Evolutionary conservation across 2,113 vertebrate species (phyloP).

Genomic region (Pseudopodoces humilis): DNA sequence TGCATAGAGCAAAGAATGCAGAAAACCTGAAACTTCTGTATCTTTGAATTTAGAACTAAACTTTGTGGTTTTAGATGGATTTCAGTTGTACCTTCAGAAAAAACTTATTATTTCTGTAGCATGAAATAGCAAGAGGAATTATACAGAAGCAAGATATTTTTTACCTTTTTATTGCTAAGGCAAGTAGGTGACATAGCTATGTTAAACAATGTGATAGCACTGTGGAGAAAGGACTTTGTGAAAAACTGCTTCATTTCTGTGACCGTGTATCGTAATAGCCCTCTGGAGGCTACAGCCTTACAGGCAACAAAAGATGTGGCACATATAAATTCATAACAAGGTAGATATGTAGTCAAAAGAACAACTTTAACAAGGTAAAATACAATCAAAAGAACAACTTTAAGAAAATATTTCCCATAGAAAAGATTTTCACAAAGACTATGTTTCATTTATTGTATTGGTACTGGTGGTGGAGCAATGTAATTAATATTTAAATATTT

Average conservation of each 20-base stretch:
- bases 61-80: neutral
- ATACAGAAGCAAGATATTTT: neutral
- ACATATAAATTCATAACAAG: neutral
- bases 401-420: neutral
- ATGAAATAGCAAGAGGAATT: neutral
- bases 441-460: neutral
- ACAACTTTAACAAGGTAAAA: neutral
- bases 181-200: neutral
- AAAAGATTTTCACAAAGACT: neutral
- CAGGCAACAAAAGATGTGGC: neutral
- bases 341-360: neutral
- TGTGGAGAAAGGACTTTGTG: neutral
- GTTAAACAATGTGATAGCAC: neutral
- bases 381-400: neutral
- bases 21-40: neutral
- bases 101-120: neutral
- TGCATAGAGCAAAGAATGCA: neutral
- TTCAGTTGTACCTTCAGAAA: neutral
- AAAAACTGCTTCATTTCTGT: neutral
- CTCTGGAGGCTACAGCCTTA: neutral
- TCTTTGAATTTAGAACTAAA: neutral
- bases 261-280: neutral
- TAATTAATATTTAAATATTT: neutral
- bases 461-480: neutral
- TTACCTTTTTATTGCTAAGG: neutral